Evolutionary conservation across 2,797 vertebrate species (phyloP), one percentile per base, ranked within the genome.

Genomic region (Hypotaenidia okinawae): DNA sequence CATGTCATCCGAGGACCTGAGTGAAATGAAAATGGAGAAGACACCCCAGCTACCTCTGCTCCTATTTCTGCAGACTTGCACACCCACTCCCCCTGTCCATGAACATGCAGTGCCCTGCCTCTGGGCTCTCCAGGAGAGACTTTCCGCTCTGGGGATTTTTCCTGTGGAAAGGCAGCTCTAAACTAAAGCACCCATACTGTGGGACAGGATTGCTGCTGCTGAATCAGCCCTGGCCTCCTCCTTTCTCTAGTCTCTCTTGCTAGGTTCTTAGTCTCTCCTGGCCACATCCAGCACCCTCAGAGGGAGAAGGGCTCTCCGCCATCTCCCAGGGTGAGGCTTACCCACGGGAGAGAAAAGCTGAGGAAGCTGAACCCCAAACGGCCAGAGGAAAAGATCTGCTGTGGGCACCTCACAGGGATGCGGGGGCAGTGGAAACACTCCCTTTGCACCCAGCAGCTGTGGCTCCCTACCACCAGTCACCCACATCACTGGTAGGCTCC

Each of bases 401-500:
- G 23, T 27, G 17, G 17, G 21, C 17, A 70, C 21, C 17, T n/a
- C 25, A 18, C 3, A 23, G 9, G 33, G 15, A n/a, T 61, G 16
- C 1, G 6, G 4, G 1, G 11, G 35, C 23, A 76, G 28, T 66
- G 87, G 15, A 57, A 10, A 28, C 13, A 13, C 4, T 25, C 28
- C 7, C 10, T 4, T 33, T 5, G 2, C 24, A 52, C 8, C 11
- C 58, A 52, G 30, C 1, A 30, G 7, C 12, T 51, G 10, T 33
- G 13, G 16, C 13, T 58, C 37, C 22, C 28, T 0, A 0, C 2
- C 23, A 45, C 18, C 18, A 62, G 24, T 27, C 32, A 54, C 24
- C 17, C 5, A 10, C 13, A 18, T 4, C 24, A 33, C n/a, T 10
- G 5, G 0, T 32, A 70, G n/a, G 9, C 5, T 10, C 19, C 6